phyloP scores from a whole-genome alignment of 1,140 invertebrate genomes.

The Ostrea edulis region DNA sequence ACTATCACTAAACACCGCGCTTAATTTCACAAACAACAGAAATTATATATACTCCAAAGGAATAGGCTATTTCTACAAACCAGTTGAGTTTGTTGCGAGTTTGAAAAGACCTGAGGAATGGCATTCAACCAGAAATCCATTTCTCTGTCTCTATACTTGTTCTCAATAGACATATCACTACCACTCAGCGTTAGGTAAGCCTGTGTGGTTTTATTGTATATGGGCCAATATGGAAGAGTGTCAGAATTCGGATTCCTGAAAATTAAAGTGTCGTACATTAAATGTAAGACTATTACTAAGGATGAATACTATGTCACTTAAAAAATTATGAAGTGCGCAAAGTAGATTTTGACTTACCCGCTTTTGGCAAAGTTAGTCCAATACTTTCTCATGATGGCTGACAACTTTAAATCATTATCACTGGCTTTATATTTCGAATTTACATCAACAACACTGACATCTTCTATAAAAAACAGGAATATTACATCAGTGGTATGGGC shows the following conservation, averaged over 20 bases:
- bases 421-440: background rate
- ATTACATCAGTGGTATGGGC: background rate
- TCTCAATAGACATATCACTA: background rate
- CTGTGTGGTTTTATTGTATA: background rate
- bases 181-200: background rate
- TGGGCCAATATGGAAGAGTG: background rate
- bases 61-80: background rate
- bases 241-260: background rate
- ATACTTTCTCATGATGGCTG: background rate
- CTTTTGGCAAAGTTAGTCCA: background rate
- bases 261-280: background rate
- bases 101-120: background rate
- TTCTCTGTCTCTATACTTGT: background rate
- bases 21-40: background rate
- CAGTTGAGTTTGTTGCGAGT: background rate
- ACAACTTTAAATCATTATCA: background rate
- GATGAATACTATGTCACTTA: background rate
- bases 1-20: too few relatives aligned
- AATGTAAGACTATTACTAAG: background rate
- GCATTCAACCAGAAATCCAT: background rate
- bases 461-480: background rate
- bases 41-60: background rate
- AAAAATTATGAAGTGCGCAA: background rate
- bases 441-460: background rate
- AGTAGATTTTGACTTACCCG: background rate